Conservation (phyloP, 2,888 invertebrate genomes). For the Gymnocheta viridis region DNA sequence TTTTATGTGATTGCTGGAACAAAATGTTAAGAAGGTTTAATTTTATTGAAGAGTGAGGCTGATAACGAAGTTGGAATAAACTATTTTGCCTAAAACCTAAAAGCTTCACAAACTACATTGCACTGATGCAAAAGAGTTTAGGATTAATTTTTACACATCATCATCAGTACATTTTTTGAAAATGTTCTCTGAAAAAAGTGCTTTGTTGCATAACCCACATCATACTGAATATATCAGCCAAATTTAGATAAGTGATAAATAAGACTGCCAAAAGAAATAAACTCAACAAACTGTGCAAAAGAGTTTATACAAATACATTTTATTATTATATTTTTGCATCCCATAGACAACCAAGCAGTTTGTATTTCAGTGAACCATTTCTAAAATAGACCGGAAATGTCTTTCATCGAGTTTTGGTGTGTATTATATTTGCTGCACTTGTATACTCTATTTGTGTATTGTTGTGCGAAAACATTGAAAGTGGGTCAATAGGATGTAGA, state of each 20-base stretch:
- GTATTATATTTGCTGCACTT: constrained; percentile 3
- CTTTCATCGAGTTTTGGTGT: constrained; percentile 50
- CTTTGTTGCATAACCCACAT: neutral
- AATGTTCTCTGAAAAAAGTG: neutral
- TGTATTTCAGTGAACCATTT: constrained; percentile 2
- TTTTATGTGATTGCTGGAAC: constrained; percentile 2
- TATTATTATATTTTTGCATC: constrained; percentile 2
- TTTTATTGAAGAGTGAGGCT: too few species aligned
- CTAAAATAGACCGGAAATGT: constrained; percentile 52
- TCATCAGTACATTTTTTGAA: too few species aligned
- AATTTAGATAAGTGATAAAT: neutral
- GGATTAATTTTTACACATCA: too few species aligned
- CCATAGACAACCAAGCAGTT: constrained; percentile 6
- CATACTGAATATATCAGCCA: neutral
- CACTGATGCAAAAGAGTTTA: too few species aligned
- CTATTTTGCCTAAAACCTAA: neutral
- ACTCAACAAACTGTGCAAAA: constrained; percentile 20
- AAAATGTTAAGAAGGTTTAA: constrained; percentile 13
- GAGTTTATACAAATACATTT: constrained; percentile 3
- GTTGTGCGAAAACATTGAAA: constrained; percentile 40
- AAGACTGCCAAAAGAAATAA: constrained; percentile 1
- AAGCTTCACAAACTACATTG: neutral
- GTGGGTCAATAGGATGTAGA: constrained; percentile 48
- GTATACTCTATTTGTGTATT: constrained; percentile 4
- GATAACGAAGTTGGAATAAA: too few species aligned